A percentile compares a stretch with the other conserved stretches of the same genome.
Evolutionary conservation across 1,140 invertebrate genomes (phyloP).

Genomic region (Capitella teleta): DNA sequence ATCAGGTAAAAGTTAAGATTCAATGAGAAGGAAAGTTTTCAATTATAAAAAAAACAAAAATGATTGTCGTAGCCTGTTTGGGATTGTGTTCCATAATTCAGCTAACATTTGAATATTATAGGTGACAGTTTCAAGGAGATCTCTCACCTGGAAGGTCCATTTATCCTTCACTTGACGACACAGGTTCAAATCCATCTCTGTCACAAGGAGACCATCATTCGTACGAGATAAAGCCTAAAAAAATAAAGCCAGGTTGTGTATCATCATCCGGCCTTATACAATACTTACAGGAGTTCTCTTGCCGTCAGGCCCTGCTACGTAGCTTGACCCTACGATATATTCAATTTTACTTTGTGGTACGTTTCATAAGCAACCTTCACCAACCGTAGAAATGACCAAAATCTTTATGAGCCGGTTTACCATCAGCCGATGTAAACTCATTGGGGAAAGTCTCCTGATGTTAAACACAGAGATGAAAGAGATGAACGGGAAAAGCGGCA

Average conservation of each 20-base stretch:
- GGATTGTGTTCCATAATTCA: no score
- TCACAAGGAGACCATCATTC: constrained; percentile 80
- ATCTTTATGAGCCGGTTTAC: constrained; percentile 75
- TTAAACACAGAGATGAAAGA: not conserved
- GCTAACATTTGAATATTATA: no score
- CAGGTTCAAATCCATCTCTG: constrained; percentile 86
- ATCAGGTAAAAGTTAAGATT: no score
- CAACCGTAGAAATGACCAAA: constrained; percentile 92
- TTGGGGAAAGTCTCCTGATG: constrained; percentile 67
- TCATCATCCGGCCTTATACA: not conserved
- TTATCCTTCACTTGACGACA: constrained; percentile 89
- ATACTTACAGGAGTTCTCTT: constrained; percentile 3
- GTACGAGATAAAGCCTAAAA: constrained; percentile 70
- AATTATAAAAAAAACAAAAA: no score
- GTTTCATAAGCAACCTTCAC: constrained; percentile 2
- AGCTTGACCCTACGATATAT: constrained; percentile 62
- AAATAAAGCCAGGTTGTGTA: constrained; percentile 3
- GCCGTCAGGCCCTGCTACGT: constrained; percentile 87
- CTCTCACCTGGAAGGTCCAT: constrained; percentile 82
- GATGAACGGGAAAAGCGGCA: constrained; percentile 4
- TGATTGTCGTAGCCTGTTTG: no score
- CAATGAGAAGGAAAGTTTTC: no score
- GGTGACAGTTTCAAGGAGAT: no score
- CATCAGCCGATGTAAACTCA: constrained; percentile 91
- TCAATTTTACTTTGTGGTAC: not conserved